phyloP scores from a whole-genome alignment of 2,113 vertebrate genomes.

The Plectropomus leopardus region DNA sequence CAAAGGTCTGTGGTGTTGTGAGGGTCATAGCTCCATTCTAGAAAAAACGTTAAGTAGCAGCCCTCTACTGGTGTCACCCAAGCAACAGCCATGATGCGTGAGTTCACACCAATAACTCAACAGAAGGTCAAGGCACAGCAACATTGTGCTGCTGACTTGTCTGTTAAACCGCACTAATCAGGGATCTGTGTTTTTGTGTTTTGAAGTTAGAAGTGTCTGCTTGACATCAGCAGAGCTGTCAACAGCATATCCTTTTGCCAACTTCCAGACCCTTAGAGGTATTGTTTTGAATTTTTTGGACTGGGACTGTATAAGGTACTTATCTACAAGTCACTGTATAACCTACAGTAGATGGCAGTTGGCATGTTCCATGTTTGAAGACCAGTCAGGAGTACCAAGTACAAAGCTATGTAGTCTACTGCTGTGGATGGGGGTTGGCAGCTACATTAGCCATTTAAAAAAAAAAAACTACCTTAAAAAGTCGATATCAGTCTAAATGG shows the following conservation, averaged over 20 bases:
- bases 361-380: too few species aligned
- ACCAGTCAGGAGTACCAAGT: too few species aligned
- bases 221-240: constrained; percentile 46
- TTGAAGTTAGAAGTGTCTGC: not conserved
- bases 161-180: not conserved
- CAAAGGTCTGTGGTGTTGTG: constrained; percentile 34
- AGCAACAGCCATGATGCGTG: constrained; percentile 63
- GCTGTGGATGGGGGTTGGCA: too few species aligned
- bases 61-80: constrained; percentile 26
- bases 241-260: constrained; percentile 26
- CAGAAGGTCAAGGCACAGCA: constrained; percentile 22
- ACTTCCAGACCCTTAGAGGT: constrained; percentile 15
- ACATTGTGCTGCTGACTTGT: not conserved
- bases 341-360: too few species aligned
- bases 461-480: too few species aligned
- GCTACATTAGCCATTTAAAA: too few species aligned
- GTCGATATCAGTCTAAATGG: too few species aligned
- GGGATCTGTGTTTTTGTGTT: not conserved
- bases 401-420: too few species aligned
- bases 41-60: constrained; percentile 23
- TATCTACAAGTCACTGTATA: too few species aligned
- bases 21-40: constrained; percentile 13
- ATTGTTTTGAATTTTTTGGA: too few species aligned
- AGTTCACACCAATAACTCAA: constrained; percentile 16
- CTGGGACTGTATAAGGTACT: too few species aligned